Conservation (phyloP, 1,140 invertebrate genomes). For the Polypedilum vanderplanki region DNA sequence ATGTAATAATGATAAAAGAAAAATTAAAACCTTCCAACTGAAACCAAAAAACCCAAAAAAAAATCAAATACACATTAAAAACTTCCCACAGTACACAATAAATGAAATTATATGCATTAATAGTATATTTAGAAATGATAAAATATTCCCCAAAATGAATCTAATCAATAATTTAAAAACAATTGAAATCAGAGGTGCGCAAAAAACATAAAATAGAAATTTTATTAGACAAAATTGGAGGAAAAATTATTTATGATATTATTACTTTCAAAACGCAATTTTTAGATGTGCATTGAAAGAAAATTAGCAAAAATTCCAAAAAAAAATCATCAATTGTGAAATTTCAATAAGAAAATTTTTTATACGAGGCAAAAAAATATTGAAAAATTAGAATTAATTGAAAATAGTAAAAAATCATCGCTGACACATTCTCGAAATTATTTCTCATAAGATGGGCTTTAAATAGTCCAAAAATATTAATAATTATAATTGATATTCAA, state of each 20-base stretch:
- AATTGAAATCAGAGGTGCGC: neutral
- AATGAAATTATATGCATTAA: neutral
- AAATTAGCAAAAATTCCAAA: no score
- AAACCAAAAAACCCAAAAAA: neutral
- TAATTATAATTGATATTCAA: neutral
- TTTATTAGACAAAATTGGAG: constrained; percentile 3
- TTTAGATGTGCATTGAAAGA: no score
- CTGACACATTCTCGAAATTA: neutral
- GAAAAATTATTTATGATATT: neutral
- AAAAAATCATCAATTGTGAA: neutral
- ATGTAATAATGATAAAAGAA: no score
- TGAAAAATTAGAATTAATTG: neutral
- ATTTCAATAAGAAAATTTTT: constrained; percentile 6
- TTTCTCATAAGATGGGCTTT: neutral
- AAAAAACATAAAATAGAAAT: neutral
- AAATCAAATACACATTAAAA: neutral
- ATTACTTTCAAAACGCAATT: no score
- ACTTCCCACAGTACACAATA: neutral
- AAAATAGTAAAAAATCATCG: neutral
- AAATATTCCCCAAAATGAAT: no score
- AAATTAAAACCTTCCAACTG: neutral
- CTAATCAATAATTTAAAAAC: neutral
- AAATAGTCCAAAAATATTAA: neutral
- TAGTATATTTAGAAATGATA: no score
- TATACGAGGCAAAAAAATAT: neutral